Evolutionary conservation across 2,797 vertebrate genomes (phyloP), one percentile per base, ranked within the genome.

Genomic region (Spinibarbus caldwelli): DNA sequence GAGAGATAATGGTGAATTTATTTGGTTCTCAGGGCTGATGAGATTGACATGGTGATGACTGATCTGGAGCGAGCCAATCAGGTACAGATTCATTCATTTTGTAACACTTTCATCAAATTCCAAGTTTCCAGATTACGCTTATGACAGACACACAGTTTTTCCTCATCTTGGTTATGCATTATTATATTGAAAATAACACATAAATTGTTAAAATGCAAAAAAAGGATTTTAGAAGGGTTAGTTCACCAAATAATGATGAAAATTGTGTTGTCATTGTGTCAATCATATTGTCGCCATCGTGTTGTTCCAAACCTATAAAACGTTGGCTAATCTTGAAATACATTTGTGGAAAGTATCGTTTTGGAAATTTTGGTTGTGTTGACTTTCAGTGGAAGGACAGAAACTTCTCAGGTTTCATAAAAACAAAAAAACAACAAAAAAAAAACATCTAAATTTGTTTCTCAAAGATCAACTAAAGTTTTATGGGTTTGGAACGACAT

Each of bases 31-130:
- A 99, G 98, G 95, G 97, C 97, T 45, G 98, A 99, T 89, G 98
- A 99, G 94, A 97, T 99, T 81, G 98, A 99, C 94, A 98, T 99
- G 96, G 97, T 99, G 95, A 99, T 99, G 98, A 99, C 97, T 47
- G 98, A 99, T 92, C 96, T 99, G 88, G 98, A 99, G 93, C 96
- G 98, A 96, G 98, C 98, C 73, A 99, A 99, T 95, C 98, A 99
- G 97, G 98, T 99, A 96, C 92, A 93, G 84, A 19, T 11, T 38
- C 15, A 7, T 29, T 11, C 4, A 83, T 85, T n/a, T 49, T 29
- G 29, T 64, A 17, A 52, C 43, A 15, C 6, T 19, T 19, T 38
- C 31, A 67, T 21, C 0, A 19, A 34, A 34, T 34, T 34, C 3
- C 2, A 34, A 19, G n/a, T 59, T 31, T 31, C 4, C 14, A 64